phyloP scores from a whole-genome alignment of 2,797 vertebrate genomes.

The Hyperoplus lanceolatus region DNA sequence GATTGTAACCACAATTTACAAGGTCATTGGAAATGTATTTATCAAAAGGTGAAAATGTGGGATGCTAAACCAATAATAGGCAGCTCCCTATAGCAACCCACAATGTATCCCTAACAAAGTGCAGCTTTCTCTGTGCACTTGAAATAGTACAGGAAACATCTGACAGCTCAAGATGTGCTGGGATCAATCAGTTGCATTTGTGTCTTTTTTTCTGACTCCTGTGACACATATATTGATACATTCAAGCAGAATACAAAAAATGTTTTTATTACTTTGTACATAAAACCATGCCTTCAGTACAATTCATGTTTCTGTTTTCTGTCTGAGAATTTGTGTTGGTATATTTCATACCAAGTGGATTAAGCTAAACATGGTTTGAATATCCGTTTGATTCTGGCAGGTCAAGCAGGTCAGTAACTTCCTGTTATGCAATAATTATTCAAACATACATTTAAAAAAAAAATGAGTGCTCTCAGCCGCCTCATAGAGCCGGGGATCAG shows the following conservation, averaged over 20 bases:
- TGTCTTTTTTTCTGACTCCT: constrained; percentile 19
- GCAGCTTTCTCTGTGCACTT: constrained; percentile 40
- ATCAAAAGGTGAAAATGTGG: constrained; percentile 7
- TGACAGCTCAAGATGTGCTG: constrained; percentile 46
- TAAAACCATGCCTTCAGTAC: not conserved
- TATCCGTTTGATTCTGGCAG: constrained; percentile 18
- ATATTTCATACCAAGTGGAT: constrained; percentile 5
- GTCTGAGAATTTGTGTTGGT: not conserved
- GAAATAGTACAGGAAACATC: constrained; percentile 62
- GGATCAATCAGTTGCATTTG: constrained; percentile 36
- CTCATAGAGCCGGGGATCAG: constrained; percentile 32
- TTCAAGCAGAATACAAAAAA: constrained; percentile 5
- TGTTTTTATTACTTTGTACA: not conserved
- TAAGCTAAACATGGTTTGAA: constrained; percentile 26
- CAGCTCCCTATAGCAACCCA: constrained; percentile 25
- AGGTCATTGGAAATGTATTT: not conserved
- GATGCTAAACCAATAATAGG: constrained; percentile 9
- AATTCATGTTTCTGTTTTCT: not conserved
- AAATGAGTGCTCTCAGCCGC: constrained; percentile 6
- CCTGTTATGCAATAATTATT: constrained; percentile 50
- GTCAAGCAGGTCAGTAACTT: constrained; percentile 34
- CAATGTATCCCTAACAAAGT: constrained; percentile 43
- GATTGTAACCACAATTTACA: not conserved
- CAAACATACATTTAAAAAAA: constrained; percentile 5
- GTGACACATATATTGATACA: not conserved